phyloP scores from a whole-genome alignment of 2,113 vertebrate genomes.

The Scomber colias region DNA sequence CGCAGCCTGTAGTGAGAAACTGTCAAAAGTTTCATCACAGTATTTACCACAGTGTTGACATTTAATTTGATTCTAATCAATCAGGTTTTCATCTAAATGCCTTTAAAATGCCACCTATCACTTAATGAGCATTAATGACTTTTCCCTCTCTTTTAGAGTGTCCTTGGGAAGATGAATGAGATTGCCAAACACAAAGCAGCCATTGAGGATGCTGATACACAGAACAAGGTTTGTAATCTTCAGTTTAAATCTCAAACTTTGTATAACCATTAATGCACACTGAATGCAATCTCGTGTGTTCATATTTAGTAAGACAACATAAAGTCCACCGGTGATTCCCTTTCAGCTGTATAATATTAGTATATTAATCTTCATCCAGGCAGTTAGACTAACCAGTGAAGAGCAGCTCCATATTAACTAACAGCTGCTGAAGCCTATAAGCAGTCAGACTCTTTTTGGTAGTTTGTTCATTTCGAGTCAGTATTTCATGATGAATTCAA shows the following conservation, averaged over 20 bases:
- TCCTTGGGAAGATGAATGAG: conserved; percentile 96
- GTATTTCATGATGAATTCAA: neutral
- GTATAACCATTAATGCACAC: neutral
- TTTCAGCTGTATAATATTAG: neutral
- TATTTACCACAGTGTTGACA: neutral
- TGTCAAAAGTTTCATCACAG: neutral
- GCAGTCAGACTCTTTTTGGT: neutral
- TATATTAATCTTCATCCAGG: neutral
- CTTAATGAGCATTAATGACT: neutral
- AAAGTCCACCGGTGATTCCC: neutral
- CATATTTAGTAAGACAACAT: neutral
- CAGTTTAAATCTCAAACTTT: neutral
- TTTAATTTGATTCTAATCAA: neutral
- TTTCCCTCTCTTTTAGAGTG: conserved; percentile 84
- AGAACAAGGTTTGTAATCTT: conserved; percentile 89
- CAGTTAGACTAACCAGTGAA: neutral
- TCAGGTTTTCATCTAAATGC: neutral
- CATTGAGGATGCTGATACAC: conserved; percentile 94
- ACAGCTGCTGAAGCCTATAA: neutral
- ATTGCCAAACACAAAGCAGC: conserved; percentile 96
- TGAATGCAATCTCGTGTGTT: neutral
- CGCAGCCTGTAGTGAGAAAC: neutral
- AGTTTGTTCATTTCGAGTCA: neutral
- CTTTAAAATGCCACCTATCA: neutral
- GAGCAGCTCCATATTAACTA: conserved; percentile 2